Evolutionary conservation across 2,113 vertebrate species (phyloP), one percentile per base, ranked within the genome.

Genomic region (Rissa tridactyla): DNA sequence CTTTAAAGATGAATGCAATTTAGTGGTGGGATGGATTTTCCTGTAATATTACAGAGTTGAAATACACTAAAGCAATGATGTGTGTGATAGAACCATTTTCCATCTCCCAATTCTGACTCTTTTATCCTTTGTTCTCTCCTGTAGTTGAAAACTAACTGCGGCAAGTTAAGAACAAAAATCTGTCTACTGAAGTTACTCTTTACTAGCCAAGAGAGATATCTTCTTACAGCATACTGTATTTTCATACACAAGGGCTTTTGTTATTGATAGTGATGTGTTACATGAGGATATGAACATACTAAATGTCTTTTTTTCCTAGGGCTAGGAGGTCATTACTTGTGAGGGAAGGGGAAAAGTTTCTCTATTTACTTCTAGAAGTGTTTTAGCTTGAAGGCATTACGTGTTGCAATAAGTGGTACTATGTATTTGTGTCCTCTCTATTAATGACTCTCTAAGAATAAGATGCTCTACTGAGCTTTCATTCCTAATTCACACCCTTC

Each of bases 1-100:
- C n/a, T 82, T 70, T 13, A 57, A 91, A 86, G 64, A 58, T 69
- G 60, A 88, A 84, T 96, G 25, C 34, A 82, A 26, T 20, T 85
- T 94, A 73, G 42, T 84, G 94, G 57, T 82, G 7, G 47, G 70
- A 61, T 90, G 66, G 71, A 40, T 22, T 25, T 91, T 47, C 47
- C 15, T 32, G 22, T 86, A 65, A 10, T 77, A 7, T 73, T 75
- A 18, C 10, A 47, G 55, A 58, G 44, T 49, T 94, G 34, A 54
- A 57, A 77, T 51, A 16, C 51, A n/a, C 62, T 71, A 88, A 91
- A 77, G 16, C 11, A 60, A 23, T 75, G n/a, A 36, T 49, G 13
- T 71, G 18, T 82, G 51, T 68, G 46, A 42, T 72, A 46, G 38
- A 68, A 40, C 26, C 0, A 5, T 58, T 72, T 80, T 89, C 6